Evolutionary conservation across 2,113 vertebrate genomes (phyloP).

Genomic region (Cryptomyrus ogoouensis): DNA sequence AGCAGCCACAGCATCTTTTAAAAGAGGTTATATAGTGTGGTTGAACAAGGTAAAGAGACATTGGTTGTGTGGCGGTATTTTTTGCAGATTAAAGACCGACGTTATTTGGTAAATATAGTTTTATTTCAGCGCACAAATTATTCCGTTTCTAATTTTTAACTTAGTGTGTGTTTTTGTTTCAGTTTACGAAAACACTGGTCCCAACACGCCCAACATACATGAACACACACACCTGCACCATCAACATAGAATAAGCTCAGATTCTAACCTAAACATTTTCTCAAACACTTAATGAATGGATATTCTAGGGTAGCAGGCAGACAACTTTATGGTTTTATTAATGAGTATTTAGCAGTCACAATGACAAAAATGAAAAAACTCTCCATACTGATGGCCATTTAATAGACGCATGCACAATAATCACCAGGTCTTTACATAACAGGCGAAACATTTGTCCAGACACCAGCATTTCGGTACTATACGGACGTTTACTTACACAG

Average conservation of each 20-base stretch:
- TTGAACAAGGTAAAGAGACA: no score
- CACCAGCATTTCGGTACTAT: background rate
- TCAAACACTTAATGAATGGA: background rate
- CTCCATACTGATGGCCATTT: background rate
- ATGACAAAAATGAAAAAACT: background rate
- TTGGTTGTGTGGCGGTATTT: no score
- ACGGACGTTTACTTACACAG: background rate
- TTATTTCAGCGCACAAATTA: background rate
- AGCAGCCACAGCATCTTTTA: no score
- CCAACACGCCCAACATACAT: background rate
- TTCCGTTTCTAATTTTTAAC: background rate
- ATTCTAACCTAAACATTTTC: background rate
- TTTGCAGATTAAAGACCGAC: no score
- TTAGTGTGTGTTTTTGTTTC: background rate
- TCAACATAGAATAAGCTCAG: background rate
- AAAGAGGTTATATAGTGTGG: no score
- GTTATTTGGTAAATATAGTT: no score
- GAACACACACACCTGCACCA: background rate
- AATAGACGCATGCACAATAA: background rate
- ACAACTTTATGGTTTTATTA: no score
- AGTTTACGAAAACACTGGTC: background rate
- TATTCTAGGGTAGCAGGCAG: background rate
- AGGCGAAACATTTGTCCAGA: background rate
- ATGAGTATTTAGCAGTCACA: background rate
- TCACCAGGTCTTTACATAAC: background rate